Evolutionary conservation across 2,113 vertebrate species (phyloP), one percentile per base, ranked within the genome.

Genomic region (Ammodytes dubius): DNA sequence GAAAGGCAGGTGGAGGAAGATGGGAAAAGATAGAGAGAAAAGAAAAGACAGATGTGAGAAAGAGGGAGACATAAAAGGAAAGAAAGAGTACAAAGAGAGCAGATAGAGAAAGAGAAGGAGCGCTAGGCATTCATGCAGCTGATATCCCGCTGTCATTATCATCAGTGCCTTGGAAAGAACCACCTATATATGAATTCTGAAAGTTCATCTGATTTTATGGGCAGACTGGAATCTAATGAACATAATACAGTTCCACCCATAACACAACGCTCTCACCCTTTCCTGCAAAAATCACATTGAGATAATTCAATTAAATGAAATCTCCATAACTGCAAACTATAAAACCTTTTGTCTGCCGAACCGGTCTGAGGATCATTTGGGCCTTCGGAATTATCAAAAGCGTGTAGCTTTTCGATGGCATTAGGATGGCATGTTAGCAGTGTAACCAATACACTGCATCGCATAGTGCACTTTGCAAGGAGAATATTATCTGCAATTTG

Each of bases 141-240:
- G 71, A 81, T 77, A 82, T 76, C 70, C 47, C 9, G 60, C 53
- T 73, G 70, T 86, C 79, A 87, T 91, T 81, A 89, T 83, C 84
- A 87, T 85, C 76, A 86, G 56, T 2, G 70, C 35, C 52, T 27
- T 27, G 63, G 54, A 19, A 69, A 37, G 53, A 76, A 59, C 50
- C 60, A 78, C 71, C 71, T 82, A 78, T 78, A 78, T 78, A 82
- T 83, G 78, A 81, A 81, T 79, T 69, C 54, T 19, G 43, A 91
- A 63, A 78, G 69, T 73, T 81, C 82, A 84, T 91, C 80, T 88
- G 76, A 82, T 86, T 87, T 86, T 78, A 88, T 74, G 84, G 82
- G 71, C 77, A 67, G 49, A 61, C 74, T 73, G 69, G 61, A 86
- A 78, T 86, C 73, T 87, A 89, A 88, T 91, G 77, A 84, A 83